These are phyloP conservation scores for Phrynocephalus guinanensis DNA, from an alignment of 2,797 vertebrate species.

Conservation along the genomic window DNA sequence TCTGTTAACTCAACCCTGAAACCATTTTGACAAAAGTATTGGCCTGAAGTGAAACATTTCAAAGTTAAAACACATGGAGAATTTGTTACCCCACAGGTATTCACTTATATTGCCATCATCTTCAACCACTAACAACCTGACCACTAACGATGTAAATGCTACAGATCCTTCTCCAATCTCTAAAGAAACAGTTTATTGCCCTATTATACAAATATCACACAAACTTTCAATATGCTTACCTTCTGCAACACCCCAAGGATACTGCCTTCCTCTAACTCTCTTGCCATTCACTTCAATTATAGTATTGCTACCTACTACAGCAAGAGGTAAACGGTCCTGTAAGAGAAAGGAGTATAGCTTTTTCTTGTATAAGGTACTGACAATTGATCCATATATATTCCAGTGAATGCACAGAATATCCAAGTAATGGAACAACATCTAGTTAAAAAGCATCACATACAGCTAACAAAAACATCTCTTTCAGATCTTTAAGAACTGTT, in stretches of 20 bases:
- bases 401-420: background rate
- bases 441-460: background rate
- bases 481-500: background rate
- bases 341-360: slow-evolving; percentile 65
- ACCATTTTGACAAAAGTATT: background rate
- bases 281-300: slow-evolving; percentile 97
- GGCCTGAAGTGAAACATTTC: background rate
- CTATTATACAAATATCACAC: background rate
- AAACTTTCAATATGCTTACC: slow-evolving; percentile 77
- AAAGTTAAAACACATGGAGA: background rate
- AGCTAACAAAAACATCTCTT: background rate
- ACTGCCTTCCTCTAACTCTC: slow-evolving; percentile 93
- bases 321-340: slow-evolving; percentile 96
- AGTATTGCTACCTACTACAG: slow-evolving; percentile 98
- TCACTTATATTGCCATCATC: background rate
- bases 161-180: background rate
- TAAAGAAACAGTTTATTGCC: background rate
- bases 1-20: background rate
- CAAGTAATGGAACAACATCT: background rate
- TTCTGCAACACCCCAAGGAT: slow-evolving; percentile 99
- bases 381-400: background rate
- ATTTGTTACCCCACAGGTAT: background rate
- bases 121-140: background rate
- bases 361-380: slow-evolving; percentile 42
- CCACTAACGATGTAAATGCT: background rate